Percentiles rank a stretch among this genome's conserved stretches.
Evolutionary conservation across 2,113 vertebrate species (phyloP).

Genomic region (Nothoprocta perdicaria): DNA sequence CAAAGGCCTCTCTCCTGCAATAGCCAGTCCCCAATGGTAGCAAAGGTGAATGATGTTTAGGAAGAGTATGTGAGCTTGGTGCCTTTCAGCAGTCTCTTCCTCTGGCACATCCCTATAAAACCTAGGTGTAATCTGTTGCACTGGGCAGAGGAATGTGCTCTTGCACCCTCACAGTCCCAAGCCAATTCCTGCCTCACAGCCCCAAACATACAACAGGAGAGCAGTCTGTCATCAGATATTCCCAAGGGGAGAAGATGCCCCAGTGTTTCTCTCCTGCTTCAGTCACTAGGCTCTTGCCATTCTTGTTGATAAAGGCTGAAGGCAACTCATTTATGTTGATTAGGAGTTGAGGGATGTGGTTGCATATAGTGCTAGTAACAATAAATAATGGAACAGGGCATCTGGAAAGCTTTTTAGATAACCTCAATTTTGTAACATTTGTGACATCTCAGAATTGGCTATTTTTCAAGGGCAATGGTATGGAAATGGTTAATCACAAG

Average conservation of each 20-base stretch:
- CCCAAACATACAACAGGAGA: neutral
- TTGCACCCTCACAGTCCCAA: neutral
- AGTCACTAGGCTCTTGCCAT: accelerated
- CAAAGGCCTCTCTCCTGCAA: neutral
- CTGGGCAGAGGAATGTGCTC: neutral
- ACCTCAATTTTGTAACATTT: neutral
- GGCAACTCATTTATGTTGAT: neutral
- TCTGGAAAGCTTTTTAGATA: neutral
- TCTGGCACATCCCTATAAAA: neutral
- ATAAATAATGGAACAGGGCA: neutral
- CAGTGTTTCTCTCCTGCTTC: neutral
- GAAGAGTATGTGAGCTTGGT: neutral
- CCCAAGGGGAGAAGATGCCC: neutral
- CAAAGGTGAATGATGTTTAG: neutral
- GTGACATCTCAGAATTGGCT: neutral
- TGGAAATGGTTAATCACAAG: neutral
- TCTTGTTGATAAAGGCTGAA: neutral
- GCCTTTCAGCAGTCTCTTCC: neutral
- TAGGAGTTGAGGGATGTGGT: neutral
- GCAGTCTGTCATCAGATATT: neutral
- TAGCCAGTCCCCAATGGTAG: neutral
- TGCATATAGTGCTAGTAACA: neutral
- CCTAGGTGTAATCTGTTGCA: neutral
- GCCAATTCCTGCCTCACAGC: neutral
- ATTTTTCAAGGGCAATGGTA: neutral